Conservation (phyloP, 2,797 vertebrate genomes). For the Paedocypris micromegethes region DNA sequence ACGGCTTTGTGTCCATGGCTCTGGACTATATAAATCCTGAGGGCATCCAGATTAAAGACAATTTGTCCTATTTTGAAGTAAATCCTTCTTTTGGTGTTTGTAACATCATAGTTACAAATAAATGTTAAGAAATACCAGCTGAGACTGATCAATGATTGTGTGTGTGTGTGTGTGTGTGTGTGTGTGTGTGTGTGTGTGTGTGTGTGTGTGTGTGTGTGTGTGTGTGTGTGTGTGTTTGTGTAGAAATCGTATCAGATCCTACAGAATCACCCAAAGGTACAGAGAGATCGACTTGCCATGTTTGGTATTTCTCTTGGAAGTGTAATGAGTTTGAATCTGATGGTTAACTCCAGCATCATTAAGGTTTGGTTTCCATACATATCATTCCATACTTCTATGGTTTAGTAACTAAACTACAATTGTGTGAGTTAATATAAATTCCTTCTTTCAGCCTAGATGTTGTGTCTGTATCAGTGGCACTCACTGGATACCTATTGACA, state of each 20-base stretch:
- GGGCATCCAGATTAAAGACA: background rate
- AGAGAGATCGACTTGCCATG: constrained; percentile 54
- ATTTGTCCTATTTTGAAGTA: background rate
- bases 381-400: too few relatives aligned
- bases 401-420: background rate
- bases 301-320: constrained; percentile 63
- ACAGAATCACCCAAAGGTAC: constrained; percentile 59
- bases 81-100: too few relatives aligned
- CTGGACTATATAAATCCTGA: constrained; percentile 43
- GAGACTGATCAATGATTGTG: background rate
- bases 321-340: constrained; percentile 43
- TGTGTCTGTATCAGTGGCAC: constrained; percentile 58
- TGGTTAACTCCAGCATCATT: constrained; percentile 42
- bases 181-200: too few relatives aligned
- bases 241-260: constrained; percentile 61
- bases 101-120: too few relatives aligned
- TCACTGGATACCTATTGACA: constrained; percentile 6
- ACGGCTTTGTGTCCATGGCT: constrained; percentile 46
- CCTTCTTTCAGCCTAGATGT: constrained; percentile 58
- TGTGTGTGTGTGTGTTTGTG: too few relatives aligned
- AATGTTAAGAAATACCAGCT: too few relatives aligned
- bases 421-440: background rate
- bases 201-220: too few relatives aligned
- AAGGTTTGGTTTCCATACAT: constrained; percentile 44
- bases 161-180: background rate